Evolutionary conservation across 2,888 invertebrate genomes (phyloP).

Genomic region (Xestia ashworthii): DNA sequence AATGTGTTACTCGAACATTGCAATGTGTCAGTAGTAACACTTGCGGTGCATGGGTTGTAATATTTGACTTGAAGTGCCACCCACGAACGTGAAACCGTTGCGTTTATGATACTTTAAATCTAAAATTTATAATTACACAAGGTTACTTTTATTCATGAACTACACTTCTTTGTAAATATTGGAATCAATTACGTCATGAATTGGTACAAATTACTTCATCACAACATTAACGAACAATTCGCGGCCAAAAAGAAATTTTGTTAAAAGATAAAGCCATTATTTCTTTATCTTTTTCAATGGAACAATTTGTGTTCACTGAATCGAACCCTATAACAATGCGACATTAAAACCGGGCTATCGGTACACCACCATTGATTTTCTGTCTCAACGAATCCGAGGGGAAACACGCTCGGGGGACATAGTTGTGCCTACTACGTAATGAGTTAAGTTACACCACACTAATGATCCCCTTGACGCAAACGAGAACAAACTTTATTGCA

Average conservation of each 20-base stretch:
- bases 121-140: neutral
- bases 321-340: conserved; percentile 43
- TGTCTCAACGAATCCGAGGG: conserved; percentile 70
- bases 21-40: conserved; percentile 17
- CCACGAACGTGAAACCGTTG: neutral
- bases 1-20: conserved; percentile 11
- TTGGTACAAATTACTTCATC: neutral
- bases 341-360: conserved; percentile 68
- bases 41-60: neutral
- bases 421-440: conserved; percentile 73
- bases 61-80: neutral
- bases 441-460: conserved; percentile 70
- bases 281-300: conserved; percentile 43
- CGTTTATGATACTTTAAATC: too few species aligned
- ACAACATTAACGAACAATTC: neutral
- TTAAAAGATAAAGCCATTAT: neutral
- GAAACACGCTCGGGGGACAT: conserved; percentile 68
- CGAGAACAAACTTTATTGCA: conserved; percentile 42
- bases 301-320: conserved; percentile 45
- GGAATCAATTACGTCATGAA: neutral
- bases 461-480: conserved; percentile 5
- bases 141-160: neutral
- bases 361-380: conserved; percentile 74
- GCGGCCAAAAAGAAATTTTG: neutral
- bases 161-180: neutral